These are phyloP conservation scores for Scylla paramamosain DNA, from an alignment of 1,140 invertebrate genomes.

Conservation along the genomic window DNA sequence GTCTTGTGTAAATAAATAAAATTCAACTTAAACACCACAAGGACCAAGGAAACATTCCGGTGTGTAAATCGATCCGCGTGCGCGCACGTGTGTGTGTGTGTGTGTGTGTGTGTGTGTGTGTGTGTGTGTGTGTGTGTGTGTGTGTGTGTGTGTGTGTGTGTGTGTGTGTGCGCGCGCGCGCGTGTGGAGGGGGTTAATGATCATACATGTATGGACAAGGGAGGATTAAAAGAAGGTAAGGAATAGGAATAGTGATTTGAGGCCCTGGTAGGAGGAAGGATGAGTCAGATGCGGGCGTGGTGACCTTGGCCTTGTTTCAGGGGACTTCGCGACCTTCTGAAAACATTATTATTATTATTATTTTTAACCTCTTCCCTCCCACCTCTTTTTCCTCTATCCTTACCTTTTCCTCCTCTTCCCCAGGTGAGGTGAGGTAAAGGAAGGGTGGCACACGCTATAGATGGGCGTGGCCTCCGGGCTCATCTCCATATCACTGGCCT, in stretches of 20 bases:
- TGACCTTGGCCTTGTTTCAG: neutral
- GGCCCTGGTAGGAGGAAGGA: neutral
- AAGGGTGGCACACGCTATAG: too few species aligned
- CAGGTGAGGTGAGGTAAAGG: too few species aligned
- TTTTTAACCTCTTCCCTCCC: too few species aligned
- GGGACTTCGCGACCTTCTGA: neutral
- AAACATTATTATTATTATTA: neutral
- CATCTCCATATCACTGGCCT: too few species aligned
- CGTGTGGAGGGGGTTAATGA: neutral
- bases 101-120: constrained; percentile 31
- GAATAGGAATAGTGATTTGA: neutral
- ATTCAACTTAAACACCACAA: too few species aligned
- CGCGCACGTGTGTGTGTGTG: neutral
- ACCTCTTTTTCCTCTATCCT: neutral
- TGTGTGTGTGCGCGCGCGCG: too few species aligned
- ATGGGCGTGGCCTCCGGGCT: too few species aligned
- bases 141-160: too few species aligned
- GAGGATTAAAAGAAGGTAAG: neutral
- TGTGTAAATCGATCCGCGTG: too few species aligned
- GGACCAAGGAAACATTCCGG: too few species aligned
- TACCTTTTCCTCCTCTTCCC: neutral
- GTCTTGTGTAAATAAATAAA: too few species aligned
- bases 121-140: neutral
- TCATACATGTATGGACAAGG: neutral
- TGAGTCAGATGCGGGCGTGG: neutral